Evolutionary conservation across 2,888 invertebrate genomes (phyloP), one percentile per base, ranked within the genome.

Genomic region (Leucophora obtusa): DNA sequence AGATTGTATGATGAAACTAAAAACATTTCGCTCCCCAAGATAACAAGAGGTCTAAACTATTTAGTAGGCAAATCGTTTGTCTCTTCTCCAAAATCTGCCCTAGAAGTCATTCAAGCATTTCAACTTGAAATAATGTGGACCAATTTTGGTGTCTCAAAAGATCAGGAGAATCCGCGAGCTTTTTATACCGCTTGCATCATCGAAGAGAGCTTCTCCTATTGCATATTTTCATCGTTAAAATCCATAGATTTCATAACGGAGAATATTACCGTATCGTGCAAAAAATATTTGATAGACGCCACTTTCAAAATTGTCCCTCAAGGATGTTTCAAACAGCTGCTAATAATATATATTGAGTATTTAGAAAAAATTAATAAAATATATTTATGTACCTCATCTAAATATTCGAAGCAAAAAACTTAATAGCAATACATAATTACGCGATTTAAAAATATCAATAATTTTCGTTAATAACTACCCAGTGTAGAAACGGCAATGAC

Each of bases 321-420:
- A 35, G 35, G 58, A 2, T 58, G 58, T 9, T 58, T 35, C 18
- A 35, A 35, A 17, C 58, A 58, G 18, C 35, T 35, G 1, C 35
- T 58, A 9, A 17, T 58, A 17, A 58, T 58, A 58, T 35, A 58
- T 58, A 17, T 35, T 58, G 58, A 58, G 17, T 58, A 35, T 9
- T 35, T 17, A 43, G 14, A 43, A 1, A 14, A 43, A 14, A 14
- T 43, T 10, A 43, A 43, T 43, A 43, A n/a, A n/a, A n/a, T n/a
- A n/a, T n/a, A n/a, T n/a, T n/a, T n/a, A n/a, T n/a, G n/a, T n/a
- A n/a, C n/a, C n/a, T n/a, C n/a, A n/a, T n/a, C n/a, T n/a, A n/a
- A n/a, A n/a, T n/a, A n/a, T n/a, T n/a, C n/a, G n/a, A n/a, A n/a
- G n/a, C n/a, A n/a, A n/a, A n/a, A n/a, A n/a, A n/a, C n/a, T n/a